Percentiles rank a stretch among this genome's conserved stretches.
These are phyloP conservation scores for Bubo blakistoni DNA, from an alignment of 2,113 vertebrate species.

Conservation along the genomic window DNA sequence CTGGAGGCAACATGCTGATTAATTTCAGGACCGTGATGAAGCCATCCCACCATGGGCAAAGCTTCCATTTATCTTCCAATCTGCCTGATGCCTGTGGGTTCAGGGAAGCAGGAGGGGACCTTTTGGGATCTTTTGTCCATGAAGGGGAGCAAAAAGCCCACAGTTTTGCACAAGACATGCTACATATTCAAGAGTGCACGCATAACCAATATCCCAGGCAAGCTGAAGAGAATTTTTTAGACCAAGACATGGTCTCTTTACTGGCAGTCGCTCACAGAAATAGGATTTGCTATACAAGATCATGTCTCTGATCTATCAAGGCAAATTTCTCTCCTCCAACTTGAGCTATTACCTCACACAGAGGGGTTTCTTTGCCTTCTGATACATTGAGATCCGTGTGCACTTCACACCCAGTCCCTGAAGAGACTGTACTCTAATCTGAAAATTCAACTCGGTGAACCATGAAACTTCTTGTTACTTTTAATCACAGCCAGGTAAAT, in stretches of 20 bases:
- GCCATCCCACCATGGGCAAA: constrained; percentile 32
- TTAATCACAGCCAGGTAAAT: background rate
- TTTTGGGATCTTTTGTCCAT: background rate
- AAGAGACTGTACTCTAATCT: constrained; percentile 1
- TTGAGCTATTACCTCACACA: constrained; percentile 23
- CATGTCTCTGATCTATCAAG: constrained; percentile 25
- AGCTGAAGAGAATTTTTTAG: background rate
- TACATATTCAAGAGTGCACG: background rate
- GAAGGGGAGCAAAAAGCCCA: background rate
- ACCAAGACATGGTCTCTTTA: background rate
- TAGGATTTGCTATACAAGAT: constrained; percentile 28
- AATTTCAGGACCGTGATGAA: constrained; percentile 27
- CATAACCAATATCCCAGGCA: background rate
- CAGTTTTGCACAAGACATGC: background rate
- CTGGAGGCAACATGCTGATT: background rate
- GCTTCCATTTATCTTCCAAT: constrained; percentile 4
- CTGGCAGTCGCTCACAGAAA: background rate
- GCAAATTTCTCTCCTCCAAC: constrained; percentile 34
- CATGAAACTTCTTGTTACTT: constrained; percentile 46
- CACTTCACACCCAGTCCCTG: constrained; percentile 9
- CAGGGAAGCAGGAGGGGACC: background rate
- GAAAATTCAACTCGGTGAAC: background rate
- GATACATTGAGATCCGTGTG: constrained; percentile 6
- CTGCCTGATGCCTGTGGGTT: background rate
- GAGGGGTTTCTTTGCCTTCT: constrained; percentile 38